Percentiles rank a stretch among this genome's conserved stretches.
phyloP scores from a whole-genome alignment of 2,888 invertebrate species.

The Pseudococcus viburni region DNA sequence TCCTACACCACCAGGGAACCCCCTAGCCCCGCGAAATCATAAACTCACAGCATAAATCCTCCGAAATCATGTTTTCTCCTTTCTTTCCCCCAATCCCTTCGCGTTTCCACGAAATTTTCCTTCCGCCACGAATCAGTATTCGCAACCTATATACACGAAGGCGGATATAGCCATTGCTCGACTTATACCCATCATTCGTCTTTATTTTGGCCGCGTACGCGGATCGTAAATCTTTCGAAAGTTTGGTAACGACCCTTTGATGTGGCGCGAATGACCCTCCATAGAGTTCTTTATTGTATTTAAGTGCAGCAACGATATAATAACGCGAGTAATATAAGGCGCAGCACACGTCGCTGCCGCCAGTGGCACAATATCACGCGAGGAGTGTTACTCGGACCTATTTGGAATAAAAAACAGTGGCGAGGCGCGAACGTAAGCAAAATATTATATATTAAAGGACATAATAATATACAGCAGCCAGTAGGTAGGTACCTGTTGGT shows the following conservation, averaged over 20 bases:
- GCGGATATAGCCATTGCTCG: neutral
- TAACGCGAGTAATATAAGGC: constrained; percentile 1
- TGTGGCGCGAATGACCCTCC: constrained; percentile 61
- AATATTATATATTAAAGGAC: constrained; percentile 36
- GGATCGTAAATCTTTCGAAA: constrained; percentile 58
- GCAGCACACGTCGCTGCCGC: neutral
- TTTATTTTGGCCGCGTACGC: constrained; percentile 59
- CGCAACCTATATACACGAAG: neutral
- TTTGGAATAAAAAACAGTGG: neutral
- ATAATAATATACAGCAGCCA: neutral
- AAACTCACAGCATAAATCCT: neutral
- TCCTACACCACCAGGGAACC: neutral
- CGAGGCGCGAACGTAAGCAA: neutral
- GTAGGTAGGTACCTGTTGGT: constrained; percentile 13
- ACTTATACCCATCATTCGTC: constrained; percentile 58
- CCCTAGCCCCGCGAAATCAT: no score
- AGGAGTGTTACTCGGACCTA: neutral
- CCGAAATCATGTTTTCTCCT: constrained; percentile 23
- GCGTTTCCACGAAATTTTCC: neutral
- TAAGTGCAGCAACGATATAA: neutral
- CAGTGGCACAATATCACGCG: constrained; percentile 1
- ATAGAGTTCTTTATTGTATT: constrained; percentile 45
- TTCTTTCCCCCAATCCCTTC: neutral
- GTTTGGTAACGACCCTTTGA: constrained; percentile 60
- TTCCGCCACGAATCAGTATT: constrained; percentile 34